Evolutionary conservation across 2,113 vertebrate species (phyloP).

Genomic region (Saguinus imperator): DNA sequence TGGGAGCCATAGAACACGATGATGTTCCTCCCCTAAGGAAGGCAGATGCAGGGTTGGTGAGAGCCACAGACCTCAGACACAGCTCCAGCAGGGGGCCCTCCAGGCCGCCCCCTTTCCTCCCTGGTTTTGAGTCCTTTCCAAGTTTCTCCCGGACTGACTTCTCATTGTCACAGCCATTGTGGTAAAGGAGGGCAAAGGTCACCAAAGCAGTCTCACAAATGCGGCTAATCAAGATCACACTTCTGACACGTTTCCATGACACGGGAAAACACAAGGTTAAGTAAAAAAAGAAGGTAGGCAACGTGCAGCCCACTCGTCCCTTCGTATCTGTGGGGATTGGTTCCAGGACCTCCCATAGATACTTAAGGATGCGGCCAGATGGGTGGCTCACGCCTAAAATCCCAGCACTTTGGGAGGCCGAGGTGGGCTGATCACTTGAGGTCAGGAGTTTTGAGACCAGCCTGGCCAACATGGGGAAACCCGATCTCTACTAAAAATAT

Average conservation of each 20-base stretch:
- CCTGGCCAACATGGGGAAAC: too few species aligned
- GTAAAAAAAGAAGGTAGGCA: not conserved
- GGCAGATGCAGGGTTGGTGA: not conserved
- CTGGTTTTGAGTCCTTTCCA: not conserved
- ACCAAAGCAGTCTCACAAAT: not conserved
- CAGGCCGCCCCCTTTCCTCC: not conserved
- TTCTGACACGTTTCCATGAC: not conserved
- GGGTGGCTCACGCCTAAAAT: too few species aligned
- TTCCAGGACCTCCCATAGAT: not conserved
- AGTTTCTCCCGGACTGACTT: not conserved
- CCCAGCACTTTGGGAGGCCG: too few species aligned
- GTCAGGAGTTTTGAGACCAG: too few species aligned
- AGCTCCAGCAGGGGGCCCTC: too few species aligned
- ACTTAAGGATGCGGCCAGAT: rapidly evolving
- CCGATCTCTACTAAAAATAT: too few species aligned
- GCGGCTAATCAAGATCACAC: not conserved
- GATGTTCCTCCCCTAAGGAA: slow-evolving; percentile 91
- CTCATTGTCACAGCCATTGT: not conserved
- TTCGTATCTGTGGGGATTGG: not conserved
- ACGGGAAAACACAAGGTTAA: not conserved
- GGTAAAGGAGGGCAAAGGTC: not conserved
- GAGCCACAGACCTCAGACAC: not conserved
- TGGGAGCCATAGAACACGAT: slow-evolving; percentile 98
- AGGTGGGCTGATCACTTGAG: too few species aligned
- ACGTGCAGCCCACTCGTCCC: not conserved